Base-by-base conservation (phyloP, 2,888 invertebrate species). In the Orchesellides sinensis region DNA sequence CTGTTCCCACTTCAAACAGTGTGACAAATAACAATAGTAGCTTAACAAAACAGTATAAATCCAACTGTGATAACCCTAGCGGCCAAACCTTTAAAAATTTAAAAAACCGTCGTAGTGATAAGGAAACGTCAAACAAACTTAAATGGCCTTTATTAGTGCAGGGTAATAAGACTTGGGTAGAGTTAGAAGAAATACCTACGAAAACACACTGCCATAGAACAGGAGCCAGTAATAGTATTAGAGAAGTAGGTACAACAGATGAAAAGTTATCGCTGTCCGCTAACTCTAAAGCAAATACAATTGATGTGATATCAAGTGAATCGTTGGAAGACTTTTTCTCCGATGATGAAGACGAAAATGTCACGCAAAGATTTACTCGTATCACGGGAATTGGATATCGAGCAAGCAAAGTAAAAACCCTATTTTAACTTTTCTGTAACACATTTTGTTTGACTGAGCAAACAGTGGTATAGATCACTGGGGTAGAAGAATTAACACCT, bases 71-170 rank as follows among this genome's bases (percentile, higher is more conserved):
- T 83, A 80, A 80, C 27, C 17, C 49, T 32, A n/a, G 56, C 63
- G 52, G 52, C 40, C 45, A 52, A 29, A 45, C n/a, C 12, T 45
- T 17, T 14, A 73, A 35, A 70, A 72, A 70, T 21, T 25, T 65
- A 21, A 54, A 40, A 27, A 72, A 59, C 52, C 66, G 61, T 25
- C 59, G 56, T 14, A 68, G 66, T 35, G 72, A 69, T 40, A 72
- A 78, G 35, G 52, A 68, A 23, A 91, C 87, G 91, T 29, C 65
- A 10, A 12, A 8, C 6, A 4, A 17, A 17, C 73, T 92, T 85
- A 92, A 92, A 88, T 93, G 93, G 92, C 92, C 93, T 81, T 92
- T 93, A 81, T 89, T 90, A 74, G 89, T 92, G 54, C 74, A 81
- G 66, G 81, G 81, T 66, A 84, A 66, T 63, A 86, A 84, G 56